Evolutionary conservation across 2,888 invertebrate species (phyloP).

Genomic region (Sarcophaga caerulescens): DNA sequence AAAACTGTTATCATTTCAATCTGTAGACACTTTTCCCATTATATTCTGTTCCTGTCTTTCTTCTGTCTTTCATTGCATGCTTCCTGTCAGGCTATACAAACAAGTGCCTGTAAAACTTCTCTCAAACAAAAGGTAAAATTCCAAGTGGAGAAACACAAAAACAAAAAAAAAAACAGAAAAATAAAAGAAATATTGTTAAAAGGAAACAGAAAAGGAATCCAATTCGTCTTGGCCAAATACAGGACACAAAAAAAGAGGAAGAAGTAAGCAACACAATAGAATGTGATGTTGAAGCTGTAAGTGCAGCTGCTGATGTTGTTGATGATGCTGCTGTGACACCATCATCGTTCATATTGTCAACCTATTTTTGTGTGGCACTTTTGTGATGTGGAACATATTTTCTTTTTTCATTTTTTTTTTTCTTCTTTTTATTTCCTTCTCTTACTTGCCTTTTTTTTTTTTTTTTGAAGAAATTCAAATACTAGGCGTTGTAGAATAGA

Average conservation of each 20-base stretch:
- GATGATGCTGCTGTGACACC: conserved; percentile 7
- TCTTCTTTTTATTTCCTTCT: background rate
- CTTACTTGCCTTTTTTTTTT: background rate
- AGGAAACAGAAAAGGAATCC: background rate
- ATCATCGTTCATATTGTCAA: conserved; percentile 52
- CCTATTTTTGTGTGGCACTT: conserved; percentile 35
- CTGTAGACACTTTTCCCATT: background rate
- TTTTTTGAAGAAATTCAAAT: background rate
- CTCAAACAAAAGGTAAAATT: background rate
- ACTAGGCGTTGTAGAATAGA: too few species aligned
- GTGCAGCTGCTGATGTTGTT: background rate
- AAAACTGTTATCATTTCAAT: background rate
- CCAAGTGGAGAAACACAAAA: background rate
- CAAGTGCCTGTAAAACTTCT: background rate
- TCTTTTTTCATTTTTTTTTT: background rate
- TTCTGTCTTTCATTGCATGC: background rate
- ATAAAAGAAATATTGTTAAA: too few species aligned
- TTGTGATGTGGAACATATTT: conserved; percentile 59
- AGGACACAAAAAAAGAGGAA: background rate
- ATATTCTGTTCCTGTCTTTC: background rate
- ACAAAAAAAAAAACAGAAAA: background rate
- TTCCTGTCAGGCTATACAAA: background rate
- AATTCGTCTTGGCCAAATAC: conserved; percentile 42
- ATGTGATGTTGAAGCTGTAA: background rate
- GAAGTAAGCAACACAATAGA: conserved; percentile 8